Base-by-base conservation (phyloP, 2,888 invertebrate genomes). In the Cataglyphis cursor region DNA sequence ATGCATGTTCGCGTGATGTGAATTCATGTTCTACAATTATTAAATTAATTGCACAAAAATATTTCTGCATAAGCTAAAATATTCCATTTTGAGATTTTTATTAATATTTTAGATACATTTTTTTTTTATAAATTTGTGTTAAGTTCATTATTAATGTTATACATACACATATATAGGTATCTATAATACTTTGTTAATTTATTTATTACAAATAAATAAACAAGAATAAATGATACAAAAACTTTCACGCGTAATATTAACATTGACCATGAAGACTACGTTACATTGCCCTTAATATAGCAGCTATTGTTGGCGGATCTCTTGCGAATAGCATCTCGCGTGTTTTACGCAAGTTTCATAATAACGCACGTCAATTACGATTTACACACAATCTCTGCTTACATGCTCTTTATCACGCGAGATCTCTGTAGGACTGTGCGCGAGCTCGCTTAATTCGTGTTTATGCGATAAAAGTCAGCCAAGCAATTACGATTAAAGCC, bases 301-400 rank as follows among this genome's bases (percentile, higher is more conserved):
- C 6, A 8, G 51, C 28, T 66, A 59, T 57, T 6, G 21, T 1
- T 10, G 28, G 21, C 28, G 21, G 21, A 57, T 78, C 28, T 78
- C 31, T 38, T 21, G 38, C 54, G 28, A 28, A 12, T 44, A 78
- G 59, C 18, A 31, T 44, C 59, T 78, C 44, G 12, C 72, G 38
- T 44, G 73, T 81, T n/a, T 28, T 18, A 15, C 31, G 31, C 12
- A 44, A 68, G 28, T 76, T 57, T 70, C 35, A 12, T 21, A 48
- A 59, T 54, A 54, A 81, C 18, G 35, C 64, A 38, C 12, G 28
- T 28, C 66, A 31, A 21, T 61, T 18, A 62, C 41, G 73, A 88
- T 88, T 88, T 88, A 72, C 88, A 88, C 84, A 88, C 87, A 88
- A 88, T 88, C 81, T 62, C 59, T 81, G 48, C 82, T 78, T 72